These are phyloP conservation scores for Hassar affinis DNA, from an alignment of 2,113 vertebrate species.

Conservation along the genomic window DNA sequence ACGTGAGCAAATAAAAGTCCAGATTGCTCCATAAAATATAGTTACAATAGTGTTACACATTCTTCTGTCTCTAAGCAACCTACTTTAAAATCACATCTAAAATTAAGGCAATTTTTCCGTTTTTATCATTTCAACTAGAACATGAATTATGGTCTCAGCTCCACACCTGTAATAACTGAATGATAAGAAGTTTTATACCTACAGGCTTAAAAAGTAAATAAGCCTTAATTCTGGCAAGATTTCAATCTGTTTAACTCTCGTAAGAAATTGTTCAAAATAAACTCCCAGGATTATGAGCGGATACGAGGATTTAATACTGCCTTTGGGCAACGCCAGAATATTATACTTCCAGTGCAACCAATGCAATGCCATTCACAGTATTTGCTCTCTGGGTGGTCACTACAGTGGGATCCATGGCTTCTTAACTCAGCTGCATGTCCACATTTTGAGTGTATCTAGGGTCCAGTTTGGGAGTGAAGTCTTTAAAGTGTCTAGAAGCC, in stretches of 20 bases:
- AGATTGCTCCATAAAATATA: conserved; percentile 12
- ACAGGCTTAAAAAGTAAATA: conserved; percentile 23
- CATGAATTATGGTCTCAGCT: not conserved
- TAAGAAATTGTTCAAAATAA: conserved; percentile 10
- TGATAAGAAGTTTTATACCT: not conserved
- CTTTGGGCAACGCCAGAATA: not conserved
- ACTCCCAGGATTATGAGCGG: not conserved
- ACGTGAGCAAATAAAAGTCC: not conserved
- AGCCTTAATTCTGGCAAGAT: not conserved
- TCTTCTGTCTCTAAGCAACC: not conserved
- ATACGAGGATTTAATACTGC: conserved; percentile 32
- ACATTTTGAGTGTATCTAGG: conserved; percentile 78
- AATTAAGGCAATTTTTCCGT: not conserved
- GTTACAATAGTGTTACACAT: not conserved
- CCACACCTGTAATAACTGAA: conserved; percentile 6
- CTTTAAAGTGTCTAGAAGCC: conserved; percentile 86
- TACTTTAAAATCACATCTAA: conserved; percentile 18
- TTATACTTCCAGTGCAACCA: not conserved
- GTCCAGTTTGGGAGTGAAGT: conserved; percentile 85
- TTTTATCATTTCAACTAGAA: not conserved
- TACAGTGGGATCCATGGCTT: not conserved
- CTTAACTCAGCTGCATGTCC: conserved; percentile 78
- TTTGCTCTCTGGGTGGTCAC: not conserved
- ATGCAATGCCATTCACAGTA: conserved; percentile 17
- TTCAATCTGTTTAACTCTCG: not conserved